Conservation (phyloP, 1,140 invertebrate genomes). For the Listronotus oregonensis region DNA sequence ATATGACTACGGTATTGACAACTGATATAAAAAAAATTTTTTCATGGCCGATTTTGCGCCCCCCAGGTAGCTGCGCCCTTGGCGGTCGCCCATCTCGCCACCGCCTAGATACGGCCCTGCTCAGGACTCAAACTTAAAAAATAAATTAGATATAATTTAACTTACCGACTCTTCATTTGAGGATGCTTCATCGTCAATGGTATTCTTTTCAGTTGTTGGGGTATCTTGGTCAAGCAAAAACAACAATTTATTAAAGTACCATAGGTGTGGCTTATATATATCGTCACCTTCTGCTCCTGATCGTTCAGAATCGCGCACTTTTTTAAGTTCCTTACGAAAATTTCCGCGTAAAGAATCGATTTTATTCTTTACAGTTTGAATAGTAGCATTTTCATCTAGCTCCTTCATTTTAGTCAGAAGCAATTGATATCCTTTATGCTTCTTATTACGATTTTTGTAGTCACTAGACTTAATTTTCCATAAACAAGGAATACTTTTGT, state of each 20-base stretch:
- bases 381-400: constrained; percentile 7
- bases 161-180: neutral
- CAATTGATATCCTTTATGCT: constrained; percentile 1
- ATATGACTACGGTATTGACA: too few relatives aligned
- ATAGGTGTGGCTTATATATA: constrained; percentile 18
- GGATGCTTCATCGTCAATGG: neutral
- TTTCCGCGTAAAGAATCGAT: constrained; percentile 10
- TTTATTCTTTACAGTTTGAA: constrained; percentile 15
- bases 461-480: too few relatives aligned
- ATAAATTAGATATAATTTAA: constrained; percentile 4
- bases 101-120: too few relatives aligned
- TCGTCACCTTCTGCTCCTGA: constrained; percentile 13
- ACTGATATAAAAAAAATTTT: too few relatives aligned
- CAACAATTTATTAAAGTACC: constrained; percentile 19
- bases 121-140: too few relatives aligned
- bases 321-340: constrained; percentile 24
- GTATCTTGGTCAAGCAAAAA: constrained; percentile 10
- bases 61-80: too few relatives aligned
- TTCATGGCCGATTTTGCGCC: too few relatives aligned
- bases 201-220: constrained; percentile 2
- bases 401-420: neutral
- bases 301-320: constrained; percentile 5
- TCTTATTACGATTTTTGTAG: neutral
- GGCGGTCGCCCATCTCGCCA: too few relatives aligned
- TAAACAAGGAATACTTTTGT: too few relatives aligned